Conservation (phyloP, 2,113 vertebrate species). For the Megalops atlanticus region DNA sequence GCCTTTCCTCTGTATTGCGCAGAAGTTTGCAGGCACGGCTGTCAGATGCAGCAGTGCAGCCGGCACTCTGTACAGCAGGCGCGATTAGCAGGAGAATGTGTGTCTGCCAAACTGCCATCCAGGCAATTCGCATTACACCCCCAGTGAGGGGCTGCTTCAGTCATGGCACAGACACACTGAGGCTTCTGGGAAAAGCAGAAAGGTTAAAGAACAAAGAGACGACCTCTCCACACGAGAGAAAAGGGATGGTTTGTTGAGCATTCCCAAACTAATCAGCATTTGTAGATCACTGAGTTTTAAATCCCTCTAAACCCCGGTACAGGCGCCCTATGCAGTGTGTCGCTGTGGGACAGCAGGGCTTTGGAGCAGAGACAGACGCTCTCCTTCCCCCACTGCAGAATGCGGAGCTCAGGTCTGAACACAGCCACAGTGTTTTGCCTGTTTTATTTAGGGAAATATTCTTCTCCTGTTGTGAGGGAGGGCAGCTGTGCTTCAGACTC, state of each 20-base stretch:
- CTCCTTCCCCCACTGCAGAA: no score
- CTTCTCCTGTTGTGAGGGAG: no score
- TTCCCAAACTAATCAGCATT: neutral
- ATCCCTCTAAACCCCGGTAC: neutral
- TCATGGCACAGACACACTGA: neutral
- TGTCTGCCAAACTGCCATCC: neutral
- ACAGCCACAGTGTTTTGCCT: no score
- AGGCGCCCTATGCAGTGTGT: neutral
- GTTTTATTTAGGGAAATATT: no score
- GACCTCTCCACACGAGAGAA: neutral
- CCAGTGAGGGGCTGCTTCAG: neutral
- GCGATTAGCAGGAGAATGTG: conserved; percentile 22
- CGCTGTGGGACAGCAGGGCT: neutral
- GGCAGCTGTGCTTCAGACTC: no score
- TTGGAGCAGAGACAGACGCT: no score
- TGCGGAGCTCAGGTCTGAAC: no score
- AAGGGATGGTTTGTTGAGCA: neutral
- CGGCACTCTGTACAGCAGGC: neutral
- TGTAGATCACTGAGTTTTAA: neutral
- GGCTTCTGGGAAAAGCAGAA: neutral
- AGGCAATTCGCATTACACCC: conserved; percentile 17
- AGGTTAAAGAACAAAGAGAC: conserved; percentile 3
- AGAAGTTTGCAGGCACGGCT: neutral
- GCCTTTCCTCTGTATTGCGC: neutral
- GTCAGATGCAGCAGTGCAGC: neutral